phyloP scores from a whole-genome alignment of 2,888 invertebrate genomes.

The Diarsia rubi region DNA sequence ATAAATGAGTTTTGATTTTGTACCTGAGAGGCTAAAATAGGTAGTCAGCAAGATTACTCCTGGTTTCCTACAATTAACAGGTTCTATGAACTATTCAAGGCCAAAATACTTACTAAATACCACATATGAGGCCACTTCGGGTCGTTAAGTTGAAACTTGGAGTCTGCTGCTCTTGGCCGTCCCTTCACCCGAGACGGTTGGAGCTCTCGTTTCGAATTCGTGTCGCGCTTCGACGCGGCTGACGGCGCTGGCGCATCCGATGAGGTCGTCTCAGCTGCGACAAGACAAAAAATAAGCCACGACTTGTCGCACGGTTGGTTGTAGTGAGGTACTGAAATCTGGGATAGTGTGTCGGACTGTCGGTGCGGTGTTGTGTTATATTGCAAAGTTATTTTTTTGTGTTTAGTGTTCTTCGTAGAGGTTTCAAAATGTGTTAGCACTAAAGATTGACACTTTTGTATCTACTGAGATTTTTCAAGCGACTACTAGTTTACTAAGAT shows the following conservation, averaged over 20 bases:
- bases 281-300: slow-evolving; percentile 56
- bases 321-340: slow-evolving; percentile 34
- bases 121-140: slow-evolving; percentile 99
- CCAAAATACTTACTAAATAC: slow-evolving; percentile 96
- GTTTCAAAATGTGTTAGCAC: not conserved
- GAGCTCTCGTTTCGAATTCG: slow-evolving; percentile 85
- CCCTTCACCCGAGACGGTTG: slow-evolving; percentile 95
- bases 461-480: not conserved
- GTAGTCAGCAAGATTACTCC: not conserved
- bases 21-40: not conserved
- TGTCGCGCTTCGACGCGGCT: slow-evolving; percentile 82
- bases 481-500: not conserved
- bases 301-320: slow-evolving; percentile 34
- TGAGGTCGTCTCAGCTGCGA: slow-evolving; percentile 76
- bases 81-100: slow-evolving; percentile 28
- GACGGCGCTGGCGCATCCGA: slow-evolving; percentile 78
- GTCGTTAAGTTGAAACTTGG: slow-evolving; percentile 93
- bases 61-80: not conserved
- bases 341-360: slow-evolving; percentile 45
- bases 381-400: slow-evolving; percentile 14
- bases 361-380: slow-evolving; percentile 18
- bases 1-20: too few species aligned
- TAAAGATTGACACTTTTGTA: not conserved
- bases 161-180: slow-evolving; percentile 83
- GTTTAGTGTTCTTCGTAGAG: not conserved